phyloP scores from a whole-genome alignment of 2,797 vertebrate genomes.

The Carduelis carduelis region DNA sequence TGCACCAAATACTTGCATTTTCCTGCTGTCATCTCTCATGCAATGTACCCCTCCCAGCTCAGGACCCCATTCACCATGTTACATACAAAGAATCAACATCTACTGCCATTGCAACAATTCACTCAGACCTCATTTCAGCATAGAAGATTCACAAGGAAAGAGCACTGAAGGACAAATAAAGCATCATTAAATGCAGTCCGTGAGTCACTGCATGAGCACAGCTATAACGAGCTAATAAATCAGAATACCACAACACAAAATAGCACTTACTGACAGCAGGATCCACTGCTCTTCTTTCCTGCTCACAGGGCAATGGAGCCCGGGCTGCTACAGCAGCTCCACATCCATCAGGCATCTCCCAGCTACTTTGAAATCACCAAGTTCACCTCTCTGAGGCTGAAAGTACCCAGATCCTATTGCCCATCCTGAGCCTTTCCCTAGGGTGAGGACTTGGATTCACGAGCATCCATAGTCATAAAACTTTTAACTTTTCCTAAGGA shows the following conservation, averaged over 20 bases:
- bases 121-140: background rate
- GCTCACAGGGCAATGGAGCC: fast-evolving
- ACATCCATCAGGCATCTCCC: fast-evolving
- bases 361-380: fast-evolving
- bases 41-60: background rate
- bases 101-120: background rate
- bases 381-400: background rate
- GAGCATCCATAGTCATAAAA: fast-evolving
- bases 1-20: background rate
- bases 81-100: background rate
- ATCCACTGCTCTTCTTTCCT: background rate
- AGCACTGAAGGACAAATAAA: background rate
- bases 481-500: background rate
- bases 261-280: background rate
- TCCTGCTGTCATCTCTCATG: background rate
- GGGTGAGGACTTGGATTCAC: fast-evolving
- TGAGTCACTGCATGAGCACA: background rate
- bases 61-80: fast-evolving
- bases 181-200: fast-evolving
- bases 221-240: background rate
- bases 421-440: background rate
- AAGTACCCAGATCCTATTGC: fast-evolving
- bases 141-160: background rate
- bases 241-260: background rate
- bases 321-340: background rate